A percentile compares a stretch with the other conserved stretches of the same genome.
Conservation (phyloP, 2,113 vertebrate species). For the Erythrocercus mccallii region DNA sequence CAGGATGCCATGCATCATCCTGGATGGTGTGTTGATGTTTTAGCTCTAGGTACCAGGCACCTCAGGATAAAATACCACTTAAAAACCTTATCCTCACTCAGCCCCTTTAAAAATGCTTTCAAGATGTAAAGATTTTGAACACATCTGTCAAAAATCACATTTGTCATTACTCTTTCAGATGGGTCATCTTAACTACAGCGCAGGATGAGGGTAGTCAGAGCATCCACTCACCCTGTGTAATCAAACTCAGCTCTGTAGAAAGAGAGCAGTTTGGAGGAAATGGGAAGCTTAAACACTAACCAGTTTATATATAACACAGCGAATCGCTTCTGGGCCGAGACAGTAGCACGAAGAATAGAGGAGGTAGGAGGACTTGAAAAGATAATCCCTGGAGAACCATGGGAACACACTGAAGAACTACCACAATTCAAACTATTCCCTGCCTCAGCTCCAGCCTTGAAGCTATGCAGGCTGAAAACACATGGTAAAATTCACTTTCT, state of each 20-base stretch:
- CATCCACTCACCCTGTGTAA: neutral
- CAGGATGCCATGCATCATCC: neutral
- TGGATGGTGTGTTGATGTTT: neutral
- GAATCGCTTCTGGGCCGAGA: neutral
- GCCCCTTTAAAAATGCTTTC: neutral
- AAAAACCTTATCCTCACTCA: neutral
- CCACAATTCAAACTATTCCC: neutral
- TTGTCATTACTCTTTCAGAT: neutral
- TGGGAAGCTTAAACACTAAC: neutral
- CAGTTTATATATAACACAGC: neutral
- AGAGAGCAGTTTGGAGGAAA: neutral
- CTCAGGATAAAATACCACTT: neutral
- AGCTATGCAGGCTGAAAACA: neutral
- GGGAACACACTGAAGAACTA: neutral
- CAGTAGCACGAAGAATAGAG: neutral
- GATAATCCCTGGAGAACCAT: neutral
- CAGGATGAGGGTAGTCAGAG: neutral
- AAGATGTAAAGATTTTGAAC: neutral
- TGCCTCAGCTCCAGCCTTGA: neutral
- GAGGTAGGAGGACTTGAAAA: conserved; percentile 23
- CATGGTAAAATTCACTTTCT: neutral
- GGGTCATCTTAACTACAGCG: neutral
- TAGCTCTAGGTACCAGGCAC: neutral
- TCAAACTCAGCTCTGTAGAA: neutral
- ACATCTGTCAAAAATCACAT: neutral